Evolutionary conservation across 2,113 vertebrate species (phyloP), one percentile per base, ranked within the genome.

Genomic region (Lasiurus borealis): DNA sequence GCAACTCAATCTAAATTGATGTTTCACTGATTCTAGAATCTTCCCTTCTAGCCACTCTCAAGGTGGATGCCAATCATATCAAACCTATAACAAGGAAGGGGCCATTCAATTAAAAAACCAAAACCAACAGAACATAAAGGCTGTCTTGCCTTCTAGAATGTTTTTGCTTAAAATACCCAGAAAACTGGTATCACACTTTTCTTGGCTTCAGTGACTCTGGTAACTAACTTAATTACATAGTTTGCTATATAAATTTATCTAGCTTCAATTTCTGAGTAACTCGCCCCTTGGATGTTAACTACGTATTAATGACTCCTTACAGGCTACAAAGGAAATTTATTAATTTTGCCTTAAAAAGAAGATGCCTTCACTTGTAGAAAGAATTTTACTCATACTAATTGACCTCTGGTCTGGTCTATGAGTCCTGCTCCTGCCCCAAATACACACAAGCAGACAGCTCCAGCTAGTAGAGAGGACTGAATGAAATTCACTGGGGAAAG

Each of bases 401-500:
- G 31, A 64, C 25, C 25, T 81, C 18, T 94, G 77, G 23, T 85
- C 66, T 94, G 21, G 54, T 34, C 23, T 92, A 10, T 68, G 59
- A 91, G 50, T 88, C 76, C 19, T 75, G 27, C 25, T 46, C 9
- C 18, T 87, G 66, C 36, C 34, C 12, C 36, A 59, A 80, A 48
- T 40, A 18, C 46, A 84, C 3, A 71, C 6, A 93, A 31, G 11
- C 76, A 84, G 27, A 82, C 8, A 95, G 25, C 44, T 95, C 52
- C 14, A 92, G 68, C 48, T 92, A 78, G 59, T 48, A 92, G 48
- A 92, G 36, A 88, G n/a, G 40, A 93, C 48, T 78, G 36, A 84
- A 88, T 78, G 25, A 84, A 90, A 81, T 6, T 34, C 91, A 97
- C 85, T 94, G 86, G 84, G 76, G 84, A 97, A 62, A 92, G 75